A percentile compares a stretch with the other conserved stretches of the same genome.
phyloP scores from a whole-genome alignment of 2,797 vertebrate species.

The Chromobotia macracanthus region DNA sequence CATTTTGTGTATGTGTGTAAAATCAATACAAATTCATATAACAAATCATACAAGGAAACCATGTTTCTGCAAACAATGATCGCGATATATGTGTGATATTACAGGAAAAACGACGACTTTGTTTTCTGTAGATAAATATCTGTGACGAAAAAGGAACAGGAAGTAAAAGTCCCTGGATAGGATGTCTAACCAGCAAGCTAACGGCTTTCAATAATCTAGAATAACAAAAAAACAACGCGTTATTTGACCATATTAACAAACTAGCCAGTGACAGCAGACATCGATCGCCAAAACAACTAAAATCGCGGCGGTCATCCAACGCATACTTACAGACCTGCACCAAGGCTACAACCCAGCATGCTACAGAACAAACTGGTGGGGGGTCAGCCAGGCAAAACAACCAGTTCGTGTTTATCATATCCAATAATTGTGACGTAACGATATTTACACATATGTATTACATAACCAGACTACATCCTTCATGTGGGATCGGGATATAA shows the following conservation, averaged over 20 bases:
- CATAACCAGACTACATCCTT: neutral
- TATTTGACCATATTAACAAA: neutral
- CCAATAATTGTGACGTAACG: neutral
- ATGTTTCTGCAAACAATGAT: too few species aligned
- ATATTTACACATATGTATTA: neutral
- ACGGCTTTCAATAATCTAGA: neutral
- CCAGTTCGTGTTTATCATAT: too few species aligned
- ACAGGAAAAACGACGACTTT: neutral
- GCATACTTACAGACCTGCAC: too few species aligned
- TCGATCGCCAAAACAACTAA: neutral
- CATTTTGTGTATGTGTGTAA: too few species aligned
- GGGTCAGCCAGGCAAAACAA: too few species aligned
- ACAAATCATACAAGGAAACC: neutral
- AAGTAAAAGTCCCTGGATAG: conserved; percentile 40
- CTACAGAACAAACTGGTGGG: neutral
- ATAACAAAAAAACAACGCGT: neutral
- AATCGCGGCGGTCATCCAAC: neutral
- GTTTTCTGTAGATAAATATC: conserved; percentile 29
- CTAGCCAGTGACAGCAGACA: neutral
- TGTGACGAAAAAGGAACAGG: conserved; percentile 36
- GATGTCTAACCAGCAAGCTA: conserved; percentile 36
- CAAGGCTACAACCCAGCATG: neutral
- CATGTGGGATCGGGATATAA: neutral
- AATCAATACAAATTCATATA: neutral
- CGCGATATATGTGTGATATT: too few species aligned